These are phyloP conservation scores for Heteronetta atricapilla DNA, from an alignment of 2,113 vertebrate species.

Conservation along the genomic window DNA sequence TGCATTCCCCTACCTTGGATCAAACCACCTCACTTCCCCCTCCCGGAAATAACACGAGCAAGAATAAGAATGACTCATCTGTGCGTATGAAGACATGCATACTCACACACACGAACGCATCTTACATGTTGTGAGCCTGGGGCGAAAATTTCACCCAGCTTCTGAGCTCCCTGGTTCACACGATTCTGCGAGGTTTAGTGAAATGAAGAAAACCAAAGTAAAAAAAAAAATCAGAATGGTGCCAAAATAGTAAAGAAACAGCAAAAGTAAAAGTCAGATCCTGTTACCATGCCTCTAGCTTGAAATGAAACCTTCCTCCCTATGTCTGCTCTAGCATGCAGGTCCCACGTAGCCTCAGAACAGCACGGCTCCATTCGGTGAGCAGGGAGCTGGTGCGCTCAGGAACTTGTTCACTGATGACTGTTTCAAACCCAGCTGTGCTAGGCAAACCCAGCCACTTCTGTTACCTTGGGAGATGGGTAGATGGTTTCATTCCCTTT, in stretches of 20 bases:
- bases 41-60: slow-evolving; percentile 60
- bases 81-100: slow-evolving; percentile 20
- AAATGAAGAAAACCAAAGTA: neutral
- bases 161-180: slow-evolving; percentile 28
- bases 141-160: slow-evolving; percentile 41
- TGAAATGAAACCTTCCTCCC: neutral
- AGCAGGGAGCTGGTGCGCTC: neutral
- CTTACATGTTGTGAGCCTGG: neutral
- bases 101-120: neutral
- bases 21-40: slow-evolving; percentile 40
- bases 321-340: neutral
- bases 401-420: neutral
- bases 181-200: neutral
- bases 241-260: neutral
- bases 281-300: neutral
- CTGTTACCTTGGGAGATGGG: neutral
- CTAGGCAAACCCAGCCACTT: neutral
- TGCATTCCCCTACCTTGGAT: slow-evolving; percentile 34
- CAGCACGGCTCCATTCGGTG: neutral
- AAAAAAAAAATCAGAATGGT: neutral
- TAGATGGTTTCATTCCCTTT: neutral
- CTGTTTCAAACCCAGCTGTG: neutral
- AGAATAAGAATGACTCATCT: slow-evolving; percentile 65
- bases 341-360: neutral
- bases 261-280: slow-evolving; percentile 7